phyloP scores from a whole-genome alignment of 2,797 vertebrate species.

The Coregonus ussuriensis region DNA sequence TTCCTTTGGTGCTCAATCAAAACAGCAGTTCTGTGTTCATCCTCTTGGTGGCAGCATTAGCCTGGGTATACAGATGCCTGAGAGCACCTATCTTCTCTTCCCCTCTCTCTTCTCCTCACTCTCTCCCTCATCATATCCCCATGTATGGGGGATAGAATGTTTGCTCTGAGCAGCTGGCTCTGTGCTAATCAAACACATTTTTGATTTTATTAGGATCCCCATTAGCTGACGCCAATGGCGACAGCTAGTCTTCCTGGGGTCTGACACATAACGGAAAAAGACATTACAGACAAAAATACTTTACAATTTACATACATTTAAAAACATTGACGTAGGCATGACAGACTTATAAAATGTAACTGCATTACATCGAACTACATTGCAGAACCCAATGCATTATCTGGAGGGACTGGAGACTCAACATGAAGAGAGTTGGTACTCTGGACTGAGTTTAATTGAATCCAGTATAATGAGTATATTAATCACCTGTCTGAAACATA shows the following conservation, averaged over 20 bases:
- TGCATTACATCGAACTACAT: background rate
- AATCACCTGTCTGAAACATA: background rate
- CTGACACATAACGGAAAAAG: too few species aligned
- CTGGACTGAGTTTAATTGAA: background rate
- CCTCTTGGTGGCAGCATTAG: conserved; percentile 5
- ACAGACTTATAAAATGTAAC: too few species aligned
- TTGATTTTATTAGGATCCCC: too few species aligned
- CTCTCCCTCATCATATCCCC: background rate
- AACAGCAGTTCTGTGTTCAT: background rate
- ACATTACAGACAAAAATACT: too few species aligned
- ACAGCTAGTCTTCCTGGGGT: too few species aligned
- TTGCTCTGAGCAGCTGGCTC: background rate
- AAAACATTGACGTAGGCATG: too few species aligned
- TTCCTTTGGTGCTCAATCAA: background rate
- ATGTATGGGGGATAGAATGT: background rate
- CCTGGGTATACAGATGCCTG: background rate
- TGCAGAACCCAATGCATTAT: background rate
- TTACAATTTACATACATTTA: too few species aligned
- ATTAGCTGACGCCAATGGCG: too few species aligned
- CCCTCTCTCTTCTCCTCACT: too few species aligned
- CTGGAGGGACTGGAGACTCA: background rate
- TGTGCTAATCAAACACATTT: conserved; percentile 15
- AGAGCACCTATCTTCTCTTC: background rate
- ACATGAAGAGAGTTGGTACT: background rate
- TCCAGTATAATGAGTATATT: background rate